Base-by-base conservation (phyloP, 2,113 vertebrate species). In the Sus scrofa region DNA sequence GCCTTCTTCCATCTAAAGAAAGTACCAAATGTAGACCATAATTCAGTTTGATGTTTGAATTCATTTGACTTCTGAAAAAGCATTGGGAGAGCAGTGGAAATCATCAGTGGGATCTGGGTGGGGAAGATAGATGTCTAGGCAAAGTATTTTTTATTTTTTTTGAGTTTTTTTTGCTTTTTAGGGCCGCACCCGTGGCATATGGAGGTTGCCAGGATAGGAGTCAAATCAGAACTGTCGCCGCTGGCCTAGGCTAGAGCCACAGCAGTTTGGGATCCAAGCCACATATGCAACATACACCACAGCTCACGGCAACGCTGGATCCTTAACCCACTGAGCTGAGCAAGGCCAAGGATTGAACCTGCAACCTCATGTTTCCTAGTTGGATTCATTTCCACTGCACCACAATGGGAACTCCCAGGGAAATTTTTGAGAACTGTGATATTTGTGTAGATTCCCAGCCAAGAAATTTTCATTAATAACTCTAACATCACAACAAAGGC, bases 401-500 rank as follows among this genome's bases (percentile, higher is more conserved):
- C 44, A 44, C 4, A 44, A 44, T 44, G 44, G 44, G 44, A 44
- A 44, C 44, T 44, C 44, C 90, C 7, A 91, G n/a, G 32, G 7
- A 71, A 91, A 70, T 30, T 82, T 88, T 91, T 87, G 19, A 79
- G 16, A 81, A 30, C 44, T 82, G 15, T 30, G 11, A 60, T 71
- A 81, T 81, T 67, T 86, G 10, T 24, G 16, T 37, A 77, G 27
- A 60, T 75, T 44, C 19, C 8, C 32, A 92, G n/a, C 2, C 32
- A 77, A 67, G 5, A 85, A 82, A 81, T 81, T 94, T 75, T 50
- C 34, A 37, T 93, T 56, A 87, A 86, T 8, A 63, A 88, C 60
- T 71, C 32, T 50, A 87, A 62, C 39, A 94, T 86, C 83, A 34
- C 24, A 87, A 75, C 62, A 84, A 83, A 86, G 32, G 26, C 16